Evolutionary conservation across 1,140 invertebrate species (phyloP).

Genomic region (Octopus sinensis): DNA sequence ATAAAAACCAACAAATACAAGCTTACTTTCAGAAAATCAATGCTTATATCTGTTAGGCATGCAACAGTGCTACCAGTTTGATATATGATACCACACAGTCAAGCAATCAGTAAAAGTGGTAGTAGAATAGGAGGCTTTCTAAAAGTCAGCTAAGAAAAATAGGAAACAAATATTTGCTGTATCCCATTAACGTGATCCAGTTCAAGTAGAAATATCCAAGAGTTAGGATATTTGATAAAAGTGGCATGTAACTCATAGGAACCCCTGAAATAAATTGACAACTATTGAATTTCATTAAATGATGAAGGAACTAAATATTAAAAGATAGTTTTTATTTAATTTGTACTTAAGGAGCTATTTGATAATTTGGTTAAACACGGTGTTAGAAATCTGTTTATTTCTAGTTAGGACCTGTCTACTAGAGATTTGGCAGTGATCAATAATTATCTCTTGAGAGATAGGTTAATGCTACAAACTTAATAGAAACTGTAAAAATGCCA

Average conservation of each 20-base stretch:
- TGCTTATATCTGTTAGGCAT: constrained; percentile 9
- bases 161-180: neutral
- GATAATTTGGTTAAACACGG: too few species aligned
- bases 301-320: too few species aligned
- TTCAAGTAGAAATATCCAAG: neutral
- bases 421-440: too few species aligned
- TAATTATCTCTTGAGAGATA: too few species aligned
- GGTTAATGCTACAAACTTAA: too few species aligned
- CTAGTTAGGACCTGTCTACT: too few species aligned
- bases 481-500: too few species aligned
- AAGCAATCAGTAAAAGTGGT: constrained; percentile 7
- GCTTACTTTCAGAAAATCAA: neutral
- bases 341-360: too few species aligned
- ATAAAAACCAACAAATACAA: neutral
- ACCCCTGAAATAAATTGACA: neutral
- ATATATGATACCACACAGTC: constrained; percentile 3
- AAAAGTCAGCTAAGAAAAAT: neutral
- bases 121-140: neutral
- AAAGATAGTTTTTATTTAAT: too few species aligned
- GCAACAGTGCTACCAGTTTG: constrained; percentile 7
- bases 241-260: neutral
- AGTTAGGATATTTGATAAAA: neutral
- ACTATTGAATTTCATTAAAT: too few species aligned
- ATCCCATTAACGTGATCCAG: neutral
- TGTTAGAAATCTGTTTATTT: too few species aligned